Evolutionary conservation across 2,888 invertebrate genomes (phyloP).

Genomic region (Eupithecia subumbrata): DNA sequence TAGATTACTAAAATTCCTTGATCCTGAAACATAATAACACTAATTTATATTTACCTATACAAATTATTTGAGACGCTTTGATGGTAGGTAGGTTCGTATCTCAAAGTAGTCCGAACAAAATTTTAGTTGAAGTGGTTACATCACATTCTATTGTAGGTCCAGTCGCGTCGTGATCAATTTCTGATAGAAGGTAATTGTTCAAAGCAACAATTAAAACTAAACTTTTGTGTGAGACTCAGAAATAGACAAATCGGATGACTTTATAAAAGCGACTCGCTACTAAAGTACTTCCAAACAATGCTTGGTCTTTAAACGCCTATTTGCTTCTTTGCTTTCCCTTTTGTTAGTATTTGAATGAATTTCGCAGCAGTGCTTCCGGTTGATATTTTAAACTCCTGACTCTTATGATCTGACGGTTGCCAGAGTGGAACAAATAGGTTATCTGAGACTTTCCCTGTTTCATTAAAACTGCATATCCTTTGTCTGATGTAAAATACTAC

Average conservation of each 20-base stretch:
- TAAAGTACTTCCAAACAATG: constrained; percentile 72
- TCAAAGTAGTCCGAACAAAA: background rate
- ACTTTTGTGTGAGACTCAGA: constrained; percentile 63
- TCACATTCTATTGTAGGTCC: constrained; percentile 47
- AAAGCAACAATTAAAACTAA: constrained; percentile 61
- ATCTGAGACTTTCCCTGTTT: background rate
- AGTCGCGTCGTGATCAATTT: constrained; percentile 56
- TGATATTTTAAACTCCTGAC: constrained; percentile 44
- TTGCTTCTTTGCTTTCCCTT: constrained; percentile 75
- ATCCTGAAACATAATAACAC: no score
- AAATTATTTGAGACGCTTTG: no score
- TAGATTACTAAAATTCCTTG: no score
- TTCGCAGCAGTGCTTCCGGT: constrained; percentile 57
- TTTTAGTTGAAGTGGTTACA: background rate
- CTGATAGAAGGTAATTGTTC: constrained; percentile 58
- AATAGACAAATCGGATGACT: constrained; percentile 63
- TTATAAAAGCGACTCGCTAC: constrained; percentile 65
- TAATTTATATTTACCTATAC: no score
- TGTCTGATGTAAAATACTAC: background rate
- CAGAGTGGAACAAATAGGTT: constrained; percentile 5
- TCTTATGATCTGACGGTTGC: constrained; percentile 28
- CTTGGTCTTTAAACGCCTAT: constrained; percentile 56
- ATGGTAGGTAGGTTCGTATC: background rate
- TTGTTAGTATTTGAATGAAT: constrained; percentile 60
- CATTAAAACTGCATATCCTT: background rate